A percentile compares a stretch with the other conserved stretches of the same genome.
These are phyloP conservation scores for Bursaphelenchus okinawaensis DNA, from an alignment of 2,888 invertebrate species.

Conservation along the genomic window DNA sequence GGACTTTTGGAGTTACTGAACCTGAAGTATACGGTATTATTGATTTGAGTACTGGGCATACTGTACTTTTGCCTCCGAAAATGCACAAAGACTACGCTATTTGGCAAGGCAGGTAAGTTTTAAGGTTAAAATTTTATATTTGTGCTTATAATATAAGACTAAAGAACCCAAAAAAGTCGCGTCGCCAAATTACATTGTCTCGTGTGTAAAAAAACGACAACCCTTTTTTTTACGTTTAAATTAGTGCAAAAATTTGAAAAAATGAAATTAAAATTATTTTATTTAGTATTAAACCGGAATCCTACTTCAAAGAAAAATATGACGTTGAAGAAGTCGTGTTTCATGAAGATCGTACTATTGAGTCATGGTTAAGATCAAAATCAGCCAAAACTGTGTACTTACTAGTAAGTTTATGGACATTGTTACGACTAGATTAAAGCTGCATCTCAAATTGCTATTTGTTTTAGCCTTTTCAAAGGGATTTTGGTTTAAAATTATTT, in stretches of 20 bases:
- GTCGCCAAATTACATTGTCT: too few species aligned
- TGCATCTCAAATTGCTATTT: background rate
- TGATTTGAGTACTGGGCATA: conserved; percentile 60
- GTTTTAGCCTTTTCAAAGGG: too few species aligned
- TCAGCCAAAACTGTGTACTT: conserved; percentile 63
- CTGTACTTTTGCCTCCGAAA: conserved; percentile 78
- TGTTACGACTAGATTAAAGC: background rate
- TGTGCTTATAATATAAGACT: too few species aligned
- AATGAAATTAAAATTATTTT: background rate
- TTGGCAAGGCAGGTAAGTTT: conserved; percentile 77
- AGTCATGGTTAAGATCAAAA: conserved; percentile 53
- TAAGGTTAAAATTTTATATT: too few species aligned
- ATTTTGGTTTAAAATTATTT: too few species aligned
- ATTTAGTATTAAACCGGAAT: conserved; percentile 65
- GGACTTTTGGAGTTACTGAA: conserved; percentile 88
- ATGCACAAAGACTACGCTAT: conserved; percentile 79
- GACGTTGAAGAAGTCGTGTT: conserved; percentile 71
- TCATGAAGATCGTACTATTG: conserved; percentile 29
- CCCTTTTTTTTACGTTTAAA: too few species aligned
- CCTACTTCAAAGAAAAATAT: conserved; percentile 75
- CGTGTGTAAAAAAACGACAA: too few species aligned
- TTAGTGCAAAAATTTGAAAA: background rate
- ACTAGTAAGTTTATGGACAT: conserved; percentile 65
- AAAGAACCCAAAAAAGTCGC: too few species aligned
- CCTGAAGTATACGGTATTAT: conserved; percentile 79